Evolutionary conservation across 1,140 invertebrate species (phyloP).

Genomic region (Drosophila albomicans): DNA sequence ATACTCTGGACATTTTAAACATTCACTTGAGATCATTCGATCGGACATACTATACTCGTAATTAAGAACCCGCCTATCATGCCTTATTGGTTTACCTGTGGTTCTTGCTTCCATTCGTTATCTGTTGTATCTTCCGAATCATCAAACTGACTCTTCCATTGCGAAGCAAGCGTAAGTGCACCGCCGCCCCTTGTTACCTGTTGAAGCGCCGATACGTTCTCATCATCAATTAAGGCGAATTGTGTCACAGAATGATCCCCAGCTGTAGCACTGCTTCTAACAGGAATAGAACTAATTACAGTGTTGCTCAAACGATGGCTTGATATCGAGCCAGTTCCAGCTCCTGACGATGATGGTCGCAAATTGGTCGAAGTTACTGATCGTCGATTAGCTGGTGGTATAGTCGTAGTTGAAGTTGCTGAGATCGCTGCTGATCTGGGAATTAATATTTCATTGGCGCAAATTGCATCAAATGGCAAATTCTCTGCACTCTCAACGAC

Average conservation of each 20-base stretch:
- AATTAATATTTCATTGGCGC: constrained; percentile 4
- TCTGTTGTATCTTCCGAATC: constrained; percentile 96
- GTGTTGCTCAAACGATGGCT: constrained; percentile 83
- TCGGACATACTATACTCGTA: background rate
- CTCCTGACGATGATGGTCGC: constrained; percentile 83
- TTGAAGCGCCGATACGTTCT: constrained; percentile 94
- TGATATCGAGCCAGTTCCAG: constrained; percentile 54
- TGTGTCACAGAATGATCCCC: constrained; percentile 89
- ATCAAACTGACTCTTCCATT: constrained; percentile 98
- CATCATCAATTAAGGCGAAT: constrained; percentile 96
- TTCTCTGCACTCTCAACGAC: constrained; percentile 1
- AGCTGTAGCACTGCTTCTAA: constrained; percentile 62
- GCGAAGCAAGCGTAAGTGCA: constrained; percentile 93
- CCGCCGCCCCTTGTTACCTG: constrained; percentile 91
- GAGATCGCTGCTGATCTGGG: constrained; percentile 46
- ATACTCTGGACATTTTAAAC: background rate
- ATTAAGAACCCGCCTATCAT: background rate
- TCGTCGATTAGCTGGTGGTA: constrained; percentile 59
- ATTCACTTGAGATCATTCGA: constrained; percentile 3
- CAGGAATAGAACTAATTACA: constrained; percentile 53
- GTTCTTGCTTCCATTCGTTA: constrained; percentile 95
- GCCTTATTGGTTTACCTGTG: constrained; percentile 65
- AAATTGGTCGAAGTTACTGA: constrained; percentile 73
- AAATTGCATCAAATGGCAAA: constrained; percentile 10
- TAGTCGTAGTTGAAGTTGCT: constrained; percentile 25